Evolutionary conservation across 2,888 invertebrate genomes (phyloP).

Genomic region (Synanthedon formicaeformis): DNA sequence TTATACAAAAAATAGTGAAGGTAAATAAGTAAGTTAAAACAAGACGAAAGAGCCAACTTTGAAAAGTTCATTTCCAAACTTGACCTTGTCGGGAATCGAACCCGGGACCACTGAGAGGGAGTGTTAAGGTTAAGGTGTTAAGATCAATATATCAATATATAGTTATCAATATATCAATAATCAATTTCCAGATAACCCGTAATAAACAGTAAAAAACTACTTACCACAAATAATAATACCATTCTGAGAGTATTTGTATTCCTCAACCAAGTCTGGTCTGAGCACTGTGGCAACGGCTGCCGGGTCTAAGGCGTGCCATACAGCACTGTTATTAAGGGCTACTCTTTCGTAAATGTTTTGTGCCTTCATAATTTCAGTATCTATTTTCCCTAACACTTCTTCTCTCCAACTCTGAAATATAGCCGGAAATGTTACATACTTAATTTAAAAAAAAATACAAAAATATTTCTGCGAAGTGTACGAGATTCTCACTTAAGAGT

Average conservation of each 20-base stretch:
- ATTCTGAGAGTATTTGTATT: slow-evolving; percentile 44
- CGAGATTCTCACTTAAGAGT: no score
- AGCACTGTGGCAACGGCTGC: slow-evolving; percentile 34
- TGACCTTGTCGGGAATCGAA: no score
- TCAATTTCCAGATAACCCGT: no score
- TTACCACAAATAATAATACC: slow-evolving; percentile 45
- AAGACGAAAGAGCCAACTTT: no score
- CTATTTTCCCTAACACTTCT: slow-evolving; percentile 33
- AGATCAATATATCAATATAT: no score
- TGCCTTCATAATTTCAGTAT: slow-evolving; percentile 37
- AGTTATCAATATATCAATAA: no score
- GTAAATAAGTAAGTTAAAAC: no score
- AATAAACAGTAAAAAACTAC: slow-evolving; percentile 2
- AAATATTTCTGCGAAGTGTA: background rate
- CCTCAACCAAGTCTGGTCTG: slow-evolving; percentile 33
- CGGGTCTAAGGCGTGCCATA: slow-evolving; percentile 45
- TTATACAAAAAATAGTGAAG: no score
- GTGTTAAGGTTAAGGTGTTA: no score
- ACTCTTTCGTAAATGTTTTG: slow-evolving; percentile 43
- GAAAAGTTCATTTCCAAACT: no score
- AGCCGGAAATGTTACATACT: background rate
- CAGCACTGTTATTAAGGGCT: slow-evolving; percentile 15
- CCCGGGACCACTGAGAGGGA: no score
- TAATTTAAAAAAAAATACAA: background rate
- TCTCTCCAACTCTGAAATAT: slow-evolving; percentile 37